Conservation (phyloP, 2,113 vertebrate species). For the Percina caprodes region DNA sequence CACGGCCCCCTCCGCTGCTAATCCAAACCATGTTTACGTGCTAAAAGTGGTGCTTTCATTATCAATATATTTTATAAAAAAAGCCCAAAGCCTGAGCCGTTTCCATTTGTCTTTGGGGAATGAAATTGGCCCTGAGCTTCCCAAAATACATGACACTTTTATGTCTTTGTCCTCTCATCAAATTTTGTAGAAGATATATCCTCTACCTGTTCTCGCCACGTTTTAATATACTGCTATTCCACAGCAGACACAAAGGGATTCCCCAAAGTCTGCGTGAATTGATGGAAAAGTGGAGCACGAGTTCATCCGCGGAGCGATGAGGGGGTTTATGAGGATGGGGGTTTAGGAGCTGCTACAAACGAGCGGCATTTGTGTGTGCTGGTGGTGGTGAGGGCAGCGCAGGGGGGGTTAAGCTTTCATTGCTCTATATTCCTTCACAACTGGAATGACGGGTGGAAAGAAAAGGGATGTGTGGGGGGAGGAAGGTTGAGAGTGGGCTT, state of each 20-base stretch:
- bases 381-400: background rate
- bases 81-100: background rate
- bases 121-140: constrained; percentile 11
- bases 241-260: constrained; percentile 68
- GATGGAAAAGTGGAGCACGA: constrained; percentile 66
- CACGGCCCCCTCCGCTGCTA: constrained; percentile 8
- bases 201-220: background rate
- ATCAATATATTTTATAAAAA: constrained; percentile 12
- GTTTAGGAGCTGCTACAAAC: constrained; percentile 30
- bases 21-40: constrained; percentile 15
- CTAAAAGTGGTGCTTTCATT: constrained; percentile 31
- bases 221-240: constrained; percentile 12
- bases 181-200: constrained; percentile 13
- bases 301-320: constrained; percentile 59
- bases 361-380: constrained; percentile 18
- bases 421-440: constrained; percentile 74
- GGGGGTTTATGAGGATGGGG: constrained; percentile 48
- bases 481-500: constrained; percentile 29
- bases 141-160: constrained; percentile 30
- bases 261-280: constrained; percentile 45
- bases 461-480: constrained; percentile 8
- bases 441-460: constrained; percentile 32
- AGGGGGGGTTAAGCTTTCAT: constrained; percentile 70
- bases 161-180: constrained; percentile 40
- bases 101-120: constrained; percentile 6